phyloP scores from a whole-genome alignment of 37 sponge, comb jelly and placozoan genomes.

The Tethya wilhelma region DNA sequence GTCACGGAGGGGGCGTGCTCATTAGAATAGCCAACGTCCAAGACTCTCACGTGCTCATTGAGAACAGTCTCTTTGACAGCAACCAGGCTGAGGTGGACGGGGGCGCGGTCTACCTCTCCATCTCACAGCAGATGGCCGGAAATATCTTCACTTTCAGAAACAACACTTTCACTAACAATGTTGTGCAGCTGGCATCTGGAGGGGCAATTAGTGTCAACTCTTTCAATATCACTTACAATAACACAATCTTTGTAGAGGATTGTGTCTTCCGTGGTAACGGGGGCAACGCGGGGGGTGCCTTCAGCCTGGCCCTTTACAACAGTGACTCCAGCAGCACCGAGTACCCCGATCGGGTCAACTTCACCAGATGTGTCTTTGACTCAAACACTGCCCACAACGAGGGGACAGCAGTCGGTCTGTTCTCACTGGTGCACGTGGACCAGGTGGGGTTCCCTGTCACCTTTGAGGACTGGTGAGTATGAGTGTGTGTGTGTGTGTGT shows the following conservation, averaged over 20 bases:
- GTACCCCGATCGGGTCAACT: conserved; percentile 42
- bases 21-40: conserved; percentile 24
- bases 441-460: conserved; percentile 74
- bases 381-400: conserved; percentile 67
- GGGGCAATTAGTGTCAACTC: conserved; percentile 74
- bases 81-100: conserved; percentile 78
- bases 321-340: conserved; percentile 35
- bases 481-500: too few relatives aligned
- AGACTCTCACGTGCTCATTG: conserved; percentile 30
- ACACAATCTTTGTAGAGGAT: conserved; percentile 37
- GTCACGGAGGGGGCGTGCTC: conserved; percentile 73
- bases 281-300: conserved; percentile 79
- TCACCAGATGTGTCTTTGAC: conserved; percentile 55
- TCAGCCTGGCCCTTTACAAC: conserved; percentile 74
- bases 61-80: conserved; percentile 23
- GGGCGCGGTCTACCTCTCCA: conserved; percentile 62
- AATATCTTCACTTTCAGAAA: conserved; percentile 35
- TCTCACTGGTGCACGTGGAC: conserved; percentile 81
- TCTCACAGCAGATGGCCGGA: conserved; percentile 23
- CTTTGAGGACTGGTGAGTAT: conserved; percentile 66
- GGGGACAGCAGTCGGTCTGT: conserved; percentile 82
- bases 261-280: conserved; percentile 43
- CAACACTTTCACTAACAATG: conserved; percentile 37
- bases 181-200: conserved; percentile 57
- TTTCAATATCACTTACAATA: conserved; percentile 56